Evolutionary conservation across 2,797 vertebrate genomes (phyloP), one percentile per base, ranked within the genome.

Genomic region (Neosilurus mollespiculum): DNA sequence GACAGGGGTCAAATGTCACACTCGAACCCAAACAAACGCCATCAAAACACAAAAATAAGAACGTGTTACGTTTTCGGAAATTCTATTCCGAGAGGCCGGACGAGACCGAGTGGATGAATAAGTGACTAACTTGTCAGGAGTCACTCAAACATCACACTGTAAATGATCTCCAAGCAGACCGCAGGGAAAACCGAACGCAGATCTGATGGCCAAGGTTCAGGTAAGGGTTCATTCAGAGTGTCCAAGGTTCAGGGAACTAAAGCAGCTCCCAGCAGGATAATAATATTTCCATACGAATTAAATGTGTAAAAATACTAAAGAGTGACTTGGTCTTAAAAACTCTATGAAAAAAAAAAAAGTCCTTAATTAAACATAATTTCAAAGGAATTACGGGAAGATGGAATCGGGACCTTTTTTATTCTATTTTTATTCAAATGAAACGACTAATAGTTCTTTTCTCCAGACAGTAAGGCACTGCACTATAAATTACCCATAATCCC

Each of bases 1-100:
- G 94, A 93, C 94, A 95, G 93, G 92, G 95, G 95, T 92, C 91
- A 92, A 94, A 92, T 87, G 61, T 93, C 94, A 93, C 87, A 89
- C 87, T 88, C 85, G 91, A 90, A 91, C 77, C 83, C 91, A 94
- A 93, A 93, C 89, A 76, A 88, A 91, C 87, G 87, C 69, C 62
- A 75, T 75, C 69, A 24, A 85, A 66, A 85, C 22, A 83, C 56
- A 66, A 73, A 49, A 75, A 82, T 66, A 87, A 87, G 78, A 85
- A 87, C 73, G 84, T 65, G 84, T 85, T 87, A 75, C 54, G 20
- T 78, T 85, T 81, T 65, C 37, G 69, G 85, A 87, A 84, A 85
- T 84, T 87, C 76, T 66, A 83, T 67, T 84, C 26, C 26, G 65
- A 73, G 65, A 83, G 81, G 61, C 78, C 64, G 78, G 72, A 34